These are phyloP conservation scores for Ceraclea dissimilis DNA, from an alignment of 2,888 invertebrate genomes.

Conservation along the genomic window DNA sequence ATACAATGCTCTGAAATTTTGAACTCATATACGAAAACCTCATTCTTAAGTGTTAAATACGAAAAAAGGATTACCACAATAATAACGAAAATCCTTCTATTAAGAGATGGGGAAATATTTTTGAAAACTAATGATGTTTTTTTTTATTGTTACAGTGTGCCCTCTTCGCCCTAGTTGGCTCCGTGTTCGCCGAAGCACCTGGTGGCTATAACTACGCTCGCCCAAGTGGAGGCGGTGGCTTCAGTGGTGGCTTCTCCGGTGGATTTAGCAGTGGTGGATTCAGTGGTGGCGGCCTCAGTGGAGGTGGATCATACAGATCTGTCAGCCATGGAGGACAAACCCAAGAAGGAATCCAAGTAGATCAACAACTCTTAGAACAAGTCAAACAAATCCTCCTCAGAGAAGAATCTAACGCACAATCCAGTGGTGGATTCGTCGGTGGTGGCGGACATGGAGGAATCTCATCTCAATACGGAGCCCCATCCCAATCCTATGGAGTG, in stretches of 20 bases:
- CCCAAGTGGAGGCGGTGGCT: constrained; percentile 46
- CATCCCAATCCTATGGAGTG: constrained; percentile 60
- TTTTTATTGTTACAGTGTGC: constrained; percentile 56
- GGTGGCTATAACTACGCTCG: constrained; percentile 72
- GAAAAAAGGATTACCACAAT: too few relatives aligned
- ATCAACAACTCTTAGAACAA: constrained; percentile 72
- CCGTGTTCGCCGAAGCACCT: constrained; percentile 67
- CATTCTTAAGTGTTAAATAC: too few relatives aligned
- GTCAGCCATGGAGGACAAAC: constrained; percentile 74
- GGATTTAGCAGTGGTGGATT: constrained; percentile 44
- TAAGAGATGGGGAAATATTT: too few relatives aligned
- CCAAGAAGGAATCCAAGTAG: constrained; percentile 76
- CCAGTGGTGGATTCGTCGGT: constrained; percentile 44
- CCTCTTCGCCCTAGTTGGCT: constrained; percentile 71
- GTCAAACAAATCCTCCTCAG: constrained; percentile 77
- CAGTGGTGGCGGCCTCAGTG: constrained; percentile 44
- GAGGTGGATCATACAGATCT: constrained; percentile 66
- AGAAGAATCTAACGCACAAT: constrained; percentile 62
- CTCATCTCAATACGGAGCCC: constrained; percentile 58
- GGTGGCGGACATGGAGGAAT: constrained; percentile 41
- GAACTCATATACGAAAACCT: too few relatives aligned
- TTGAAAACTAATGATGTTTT: not conserved
- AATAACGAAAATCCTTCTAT: too few relatives aligned
- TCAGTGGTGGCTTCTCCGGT: constrained; percentile 33
- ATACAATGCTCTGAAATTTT: too few relatives aligned